These are phyloP conservation scores for Microtus montanus DNA, from an alignment of 2,113 vertebrate species.

Conservation along the genomic window DNA sequence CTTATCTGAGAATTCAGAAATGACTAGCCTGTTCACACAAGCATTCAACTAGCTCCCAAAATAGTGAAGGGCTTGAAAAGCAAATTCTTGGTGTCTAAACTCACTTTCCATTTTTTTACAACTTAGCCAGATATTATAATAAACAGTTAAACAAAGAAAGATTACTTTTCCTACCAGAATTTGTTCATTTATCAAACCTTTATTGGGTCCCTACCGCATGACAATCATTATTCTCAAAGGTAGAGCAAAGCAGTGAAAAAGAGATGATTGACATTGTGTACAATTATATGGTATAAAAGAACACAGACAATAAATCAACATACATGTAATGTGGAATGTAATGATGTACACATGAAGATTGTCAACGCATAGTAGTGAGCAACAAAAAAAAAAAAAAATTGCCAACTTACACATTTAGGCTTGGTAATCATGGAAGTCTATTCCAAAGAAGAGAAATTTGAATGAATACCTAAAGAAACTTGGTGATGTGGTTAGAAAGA, in stretches of 20 bases:
- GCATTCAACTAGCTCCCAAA: neutral
- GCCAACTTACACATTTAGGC: neutral
- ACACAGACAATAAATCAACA: neutral
- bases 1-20: neutral
- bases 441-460: neutral
- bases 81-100: slow-evolving; percentile 22
- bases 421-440: neutral
- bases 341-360: neutral
- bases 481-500: neutral
- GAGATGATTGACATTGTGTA: neutral
- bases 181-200: neutral
- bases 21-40: neutral
- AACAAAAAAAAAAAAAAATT: neutral
- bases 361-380: neutral
- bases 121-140: neutral
- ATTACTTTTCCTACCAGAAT: neutral
- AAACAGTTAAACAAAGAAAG: neutral
- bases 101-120: neutral
- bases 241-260: neutral
- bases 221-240: neutral
- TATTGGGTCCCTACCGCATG: neutral
- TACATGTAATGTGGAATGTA: neutral
- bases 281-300: neutral
- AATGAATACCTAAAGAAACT: neutral
- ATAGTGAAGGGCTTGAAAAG: slow-evolving; percentile 12